phyloP scores from a whole-genome alignment of 2,113 vertebrate species.

The pig (Sus scrofa) region T2T-Sscrofa CM000817.6:143068501-143069000 shows the following conservation, averaged over 20 bases:
- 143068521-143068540: not conserved
- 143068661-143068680: not conserved
- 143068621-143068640: not conserved
- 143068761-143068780: not conserved
- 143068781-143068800: not conserved
- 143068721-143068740: not conserved
- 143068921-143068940: not conserved
- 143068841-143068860: not conserved
- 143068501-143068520: not conserved
- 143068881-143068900: slow-evolving; percentile 1
- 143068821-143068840: not conserved
- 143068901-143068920: not conserved
- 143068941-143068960: not conserved
- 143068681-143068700: not conserved
- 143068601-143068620: not conserved
- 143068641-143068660: not conserved
- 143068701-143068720: not conserved
- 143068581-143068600: not conserved
- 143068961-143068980: not conserved
- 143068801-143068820: not conserved
- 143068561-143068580: slow-evolving; percentile 18
- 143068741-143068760: not conserved
- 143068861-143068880: not conserved
- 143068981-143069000: not conserved
- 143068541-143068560: not conserved